Conservation (phyloP, 2,888 invertebrate species). For the Melipona beecheii region DNA sequence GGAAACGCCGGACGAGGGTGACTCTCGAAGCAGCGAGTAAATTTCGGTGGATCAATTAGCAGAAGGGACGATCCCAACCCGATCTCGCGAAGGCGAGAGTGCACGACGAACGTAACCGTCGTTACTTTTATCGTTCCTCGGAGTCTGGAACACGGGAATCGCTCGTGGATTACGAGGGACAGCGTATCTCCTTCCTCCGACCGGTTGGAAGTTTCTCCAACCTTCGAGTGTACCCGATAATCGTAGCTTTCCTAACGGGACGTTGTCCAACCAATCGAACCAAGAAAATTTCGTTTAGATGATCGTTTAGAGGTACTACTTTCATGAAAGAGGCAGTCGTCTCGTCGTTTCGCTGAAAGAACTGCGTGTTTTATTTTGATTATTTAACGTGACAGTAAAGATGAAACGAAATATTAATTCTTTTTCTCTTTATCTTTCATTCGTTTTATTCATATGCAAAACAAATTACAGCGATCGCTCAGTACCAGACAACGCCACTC, state of each 20-base stretch:
- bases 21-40: constrained; percentile 52
- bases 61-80: constrained; percentile 27
- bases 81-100: constrained; percentile 22
- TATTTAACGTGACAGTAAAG: background rate
- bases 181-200: constrained; percentile 22
- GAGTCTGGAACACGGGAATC: constrained; percentile 61
- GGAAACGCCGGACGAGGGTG: constrained; percentile 7
- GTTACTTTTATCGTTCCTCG: constrained; percentile 68
- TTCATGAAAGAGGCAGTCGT: too few species aligned
- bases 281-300: constrained; percentile 9
- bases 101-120: constrained; percentile 54
- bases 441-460: too few species aligned
- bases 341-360: background rate
- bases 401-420: background rate
- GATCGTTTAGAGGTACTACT: background rate
- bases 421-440: background rate
- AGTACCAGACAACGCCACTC: too few species aligned
- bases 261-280: background rate
- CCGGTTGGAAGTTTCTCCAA: background rate
- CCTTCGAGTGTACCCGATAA: constrained; percentile 25
- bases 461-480: too few species aligned
- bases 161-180: constrained; percentile 60
- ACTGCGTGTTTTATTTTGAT: background rate
- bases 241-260: constrained; percentile 25
- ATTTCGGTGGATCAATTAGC: constrained; percentile 68